A percentile compares a stretch with the other conserved stretches of the same genome.
These are phyloP conservation scores for Flexamia atlantica DNA, from an alignment of 2,888 invertebrate species.

Conservation along the genomic window DNA sequence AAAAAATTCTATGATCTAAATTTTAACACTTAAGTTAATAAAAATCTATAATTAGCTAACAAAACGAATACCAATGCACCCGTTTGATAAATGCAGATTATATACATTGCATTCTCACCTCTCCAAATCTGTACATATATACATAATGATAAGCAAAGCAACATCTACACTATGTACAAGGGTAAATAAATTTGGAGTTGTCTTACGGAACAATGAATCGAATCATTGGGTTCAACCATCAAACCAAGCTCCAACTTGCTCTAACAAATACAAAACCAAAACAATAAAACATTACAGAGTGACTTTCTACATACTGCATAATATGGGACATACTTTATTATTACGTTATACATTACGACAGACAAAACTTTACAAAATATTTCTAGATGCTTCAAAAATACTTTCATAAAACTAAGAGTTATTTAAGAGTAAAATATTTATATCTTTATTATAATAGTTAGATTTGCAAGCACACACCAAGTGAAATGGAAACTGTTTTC, in stretches of 20 bases:
- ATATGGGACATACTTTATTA: background rate
- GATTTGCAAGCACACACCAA: constrained; percentile 48
- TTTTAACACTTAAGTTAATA: constrained; percentile 55
- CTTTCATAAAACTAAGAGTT: constrained; percentile 41
- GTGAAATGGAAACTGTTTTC: constrained; percentile 23
- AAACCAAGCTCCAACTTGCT: constrained; percentile 31
- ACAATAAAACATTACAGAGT: constrained; percentile 14
- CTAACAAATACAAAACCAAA: background rate
- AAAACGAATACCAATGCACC: constrained; percentile 53
- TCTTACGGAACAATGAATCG: constrained; percentile 55
- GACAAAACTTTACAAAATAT: constrained; percentile 57
- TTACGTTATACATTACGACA: constrained; percentile 24
- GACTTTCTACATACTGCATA: constrained; percentile 20
- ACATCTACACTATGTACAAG: constrained; percentile 56
- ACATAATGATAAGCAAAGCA: constrained; percentile 53
- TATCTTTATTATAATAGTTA: constrained; percentile 25
- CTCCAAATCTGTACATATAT: constrained; percentile 54
- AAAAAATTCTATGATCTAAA: constrained; percentile 57
- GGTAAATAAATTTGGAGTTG: constrained; percentile 55
- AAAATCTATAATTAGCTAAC: constrained; percentile 58
- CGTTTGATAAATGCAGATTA: constrained; percentile 58
- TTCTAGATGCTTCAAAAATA: constrained; percentile 53
- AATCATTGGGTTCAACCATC: constrained; percentile 45
- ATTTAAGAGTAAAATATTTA: constrained; percentile 47
- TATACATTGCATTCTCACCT: constrained; percentile 59